These are phyloP conservation scores for Okapia johnstoni DNA, from an alignment of 2,113 vertebrate genomes.

Conservation along the genomic window DNA sequence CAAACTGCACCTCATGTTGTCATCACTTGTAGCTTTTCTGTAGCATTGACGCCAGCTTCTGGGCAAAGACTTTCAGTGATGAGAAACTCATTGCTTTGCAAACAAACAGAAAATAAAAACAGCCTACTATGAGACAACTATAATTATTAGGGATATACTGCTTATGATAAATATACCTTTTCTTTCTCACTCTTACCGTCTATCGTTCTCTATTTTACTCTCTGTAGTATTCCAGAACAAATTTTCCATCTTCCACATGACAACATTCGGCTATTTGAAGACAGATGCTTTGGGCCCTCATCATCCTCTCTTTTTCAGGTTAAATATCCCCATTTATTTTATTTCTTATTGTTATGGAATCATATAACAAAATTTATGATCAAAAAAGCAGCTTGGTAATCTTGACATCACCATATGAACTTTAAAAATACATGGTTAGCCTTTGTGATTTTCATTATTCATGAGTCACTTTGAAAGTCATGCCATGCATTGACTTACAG, in stretches of 20 bases:
- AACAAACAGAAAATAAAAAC: background rate
- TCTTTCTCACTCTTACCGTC: background rate
- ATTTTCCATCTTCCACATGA: background rate
- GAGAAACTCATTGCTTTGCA: background rate
- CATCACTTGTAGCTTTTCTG: background rate
- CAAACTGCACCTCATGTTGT: rapidly evolving
- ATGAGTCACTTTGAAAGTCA: background rate
- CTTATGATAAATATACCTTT: background rate
- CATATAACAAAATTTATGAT: background rate
- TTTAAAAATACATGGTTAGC: background rate
- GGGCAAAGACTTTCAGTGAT: background rate
- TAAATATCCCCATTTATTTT: background rate
- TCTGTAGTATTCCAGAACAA: background rate
- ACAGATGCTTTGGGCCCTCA: background rate
- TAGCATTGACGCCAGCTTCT: background rate
- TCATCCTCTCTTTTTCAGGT: background rate
- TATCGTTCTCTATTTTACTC: background rate
- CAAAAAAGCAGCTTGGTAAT: background rate
- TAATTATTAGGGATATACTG: background rate
- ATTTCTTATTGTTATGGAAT: background rate
- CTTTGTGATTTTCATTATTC: background rate
- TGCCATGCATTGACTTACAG: background rate
- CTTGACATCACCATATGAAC: background rate
- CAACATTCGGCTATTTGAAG: background rate
- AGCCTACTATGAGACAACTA: background rate